Base-by-base conservation (phyloP, 2,113 vertebrate species). In the Cyrtonyx montezumae region DNA sequence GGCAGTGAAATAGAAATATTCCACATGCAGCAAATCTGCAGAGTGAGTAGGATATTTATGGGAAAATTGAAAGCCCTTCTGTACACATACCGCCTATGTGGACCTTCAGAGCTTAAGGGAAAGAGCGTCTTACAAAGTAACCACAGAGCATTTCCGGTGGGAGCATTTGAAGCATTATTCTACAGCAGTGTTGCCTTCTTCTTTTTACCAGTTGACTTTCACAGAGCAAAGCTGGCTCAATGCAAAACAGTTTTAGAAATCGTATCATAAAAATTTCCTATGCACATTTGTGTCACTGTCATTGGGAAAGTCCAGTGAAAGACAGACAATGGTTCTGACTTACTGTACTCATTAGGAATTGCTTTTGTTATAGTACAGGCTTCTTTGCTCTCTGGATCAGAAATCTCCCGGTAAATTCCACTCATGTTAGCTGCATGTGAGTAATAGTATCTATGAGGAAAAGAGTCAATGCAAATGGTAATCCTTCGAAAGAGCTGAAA, bases 401-500 rank as follows among this genome's bases (percentile, higher is more conserved):
- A 36, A 63, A 34, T 26, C 26, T 91, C 73, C 68, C 75, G 26
- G 51, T 78, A 88, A 90, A 80, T 84, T 83, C 49, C 34, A 61
- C 77, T 71, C 34, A 68, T 56, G 26, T 49, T 84, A 65, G 22
- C 61, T 81, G 53, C 56, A 13, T 70, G 75, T 85, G 73, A 91
- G 30, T 68, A 87, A 86, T 68, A 84, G 56, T 85, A 34, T 80
- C 53, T 51, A 6, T 0, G 3, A 86, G 76, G 56, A 80, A 67
- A 88, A 88, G 46, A 84, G 94, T 74, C 65, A 75, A 59, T 90
- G 73, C 28, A 67, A 84, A 90, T 67, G 23, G 48, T 79, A 93
- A 87, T 88, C 45, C 75, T 87, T 79, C 91, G 87, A 78, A 94
- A 65, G 43, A 81, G 51, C 53, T 83, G 83, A 94, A 83, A 81